Evolutionary conservation across 2,888 invertebrate genomes (phyloP), one percentile per base, ranked within the genome.

Genomic region (Bhutanitis thaidina): DNA sequence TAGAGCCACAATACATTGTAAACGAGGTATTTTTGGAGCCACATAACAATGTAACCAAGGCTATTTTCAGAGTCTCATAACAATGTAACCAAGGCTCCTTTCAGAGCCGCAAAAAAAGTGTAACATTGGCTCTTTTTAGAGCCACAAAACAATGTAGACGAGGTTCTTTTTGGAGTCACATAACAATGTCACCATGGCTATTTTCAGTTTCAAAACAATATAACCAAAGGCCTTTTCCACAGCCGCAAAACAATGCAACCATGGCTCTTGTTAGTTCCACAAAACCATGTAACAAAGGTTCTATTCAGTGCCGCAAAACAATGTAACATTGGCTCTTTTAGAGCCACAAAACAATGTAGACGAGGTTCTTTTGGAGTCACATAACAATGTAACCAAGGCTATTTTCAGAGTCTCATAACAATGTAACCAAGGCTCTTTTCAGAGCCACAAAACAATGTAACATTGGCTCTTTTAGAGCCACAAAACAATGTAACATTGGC

Each of bases 1-100:
- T 3, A 32, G 32, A 32, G 32, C 32, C 1, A 32, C n/a, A 10
- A 3, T n/a, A 32, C n/a, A n/a, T 3, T 32, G 20, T 20, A 20
- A 20, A 3, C 20, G 20, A 12, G 12, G 1, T 27, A 5, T 27
- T 27, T 8, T 27, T 27, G 7, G 46, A 46, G 50, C 56, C 25
- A 53, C 10, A 15, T 13, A 20, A 25, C 25, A 43, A 15, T 37
- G 43, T 36, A 39, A 48, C 39, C 40, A 47, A 13, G 16, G 57
- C 41, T 40, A 50, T 59, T 37, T 5, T 37, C 20, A 37, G 37
- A 37, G 10, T 10, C 20, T 1, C 37, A 16, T 16, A 37, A 50
- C 43, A 51, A 43, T 43, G 49, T 52, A 16, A 44, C 9, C 7
- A 40, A 27, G 20, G n/a, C n/a, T 16, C 37, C 10, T 20, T 16